Evolutionary conservation across 2,797 vertebrate species (phyloP).

Genomic region (Onychomys arenicola): DNA sequence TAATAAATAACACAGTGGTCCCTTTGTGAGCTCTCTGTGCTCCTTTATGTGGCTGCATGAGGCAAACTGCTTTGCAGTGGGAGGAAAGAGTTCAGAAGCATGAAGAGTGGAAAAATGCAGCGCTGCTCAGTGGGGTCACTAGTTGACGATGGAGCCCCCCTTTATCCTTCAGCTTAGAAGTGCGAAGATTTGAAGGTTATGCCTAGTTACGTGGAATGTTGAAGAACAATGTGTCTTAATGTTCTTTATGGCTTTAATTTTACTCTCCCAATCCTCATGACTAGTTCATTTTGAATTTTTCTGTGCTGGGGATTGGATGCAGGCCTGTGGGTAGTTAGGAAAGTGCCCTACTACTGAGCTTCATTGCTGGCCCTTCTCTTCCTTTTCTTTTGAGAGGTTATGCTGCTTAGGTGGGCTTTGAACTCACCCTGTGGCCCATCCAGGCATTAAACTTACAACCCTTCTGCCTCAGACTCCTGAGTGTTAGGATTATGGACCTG

Average conservation of each 20-base stretch:
- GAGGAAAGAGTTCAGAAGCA: background rate
- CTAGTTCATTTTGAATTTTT: background rate
- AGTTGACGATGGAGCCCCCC: background rate
- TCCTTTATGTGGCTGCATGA: background rate
- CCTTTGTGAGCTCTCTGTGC: conserved; percentile 19
- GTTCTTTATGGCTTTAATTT: background rate
- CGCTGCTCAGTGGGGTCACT: background rate
- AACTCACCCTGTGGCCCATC: background rate
- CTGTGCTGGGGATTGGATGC: background rate
- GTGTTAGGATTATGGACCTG: background rate
- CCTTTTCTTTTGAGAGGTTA: background rate
- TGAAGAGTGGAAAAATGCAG: background rate
- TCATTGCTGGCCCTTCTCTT: accelerated
- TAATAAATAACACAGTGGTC: background rate
- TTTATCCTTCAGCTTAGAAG: background rate
- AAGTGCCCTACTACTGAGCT: background rate
- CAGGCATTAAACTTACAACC: background rate
- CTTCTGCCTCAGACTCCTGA: background rate
- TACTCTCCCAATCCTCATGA: background rate
- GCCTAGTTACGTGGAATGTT: background rate
- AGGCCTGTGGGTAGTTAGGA: background rate
- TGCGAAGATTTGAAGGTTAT: background rate
- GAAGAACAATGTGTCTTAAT: background rate
- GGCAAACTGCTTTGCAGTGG: background rate
- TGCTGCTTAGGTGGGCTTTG: background rate